These are phyloP conservation scores for Microctenopoma lineatum DNA, from an alignment of 2,797 vertebrate genomes.

Conservation along the genomic window DNA sequence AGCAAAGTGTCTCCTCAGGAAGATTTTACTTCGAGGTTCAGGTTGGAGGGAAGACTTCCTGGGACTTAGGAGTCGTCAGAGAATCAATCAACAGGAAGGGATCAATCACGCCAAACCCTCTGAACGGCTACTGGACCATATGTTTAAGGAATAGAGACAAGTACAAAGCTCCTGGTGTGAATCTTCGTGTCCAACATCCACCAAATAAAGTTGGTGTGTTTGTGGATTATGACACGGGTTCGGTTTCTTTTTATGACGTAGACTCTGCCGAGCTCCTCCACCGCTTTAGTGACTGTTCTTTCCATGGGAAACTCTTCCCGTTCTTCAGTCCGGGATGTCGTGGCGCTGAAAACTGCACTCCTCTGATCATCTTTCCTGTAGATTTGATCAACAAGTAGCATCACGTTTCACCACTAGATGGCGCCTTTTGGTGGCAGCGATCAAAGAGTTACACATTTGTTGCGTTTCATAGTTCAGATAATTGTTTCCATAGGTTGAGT, in stretches of 20 bases:
- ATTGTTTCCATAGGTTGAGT: too few species aligned
- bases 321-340: slow-evolving; percentile 35
- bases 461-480: too few species aligned
- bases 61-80: slow-evolving; percentile 50
- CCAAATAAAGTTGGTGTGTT: slow-evolving; percentile 43
- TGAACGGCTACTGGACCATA: slow-evolving; percentile 35
- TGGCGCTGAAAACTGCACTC: slow-evolving; percentile 8
- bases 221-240: slow-evolving; percentile 34
- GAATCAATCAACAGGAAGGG: slow-evolving; percentile 34
- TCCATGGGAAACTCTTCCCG: slow-evolving; percentile 40
- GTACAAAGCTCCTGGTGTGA: not conserved
- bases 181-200: not conserved
- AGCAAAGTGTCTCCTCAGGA: slow-evolving; percentile 38
- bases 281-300: slow-evolving; percentile 27
- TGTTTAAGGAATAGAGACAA: slow-evolving; percentile 1
- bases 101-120: fast-evolving
- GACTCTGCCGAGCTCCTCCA: slow-evolving; percentile 40
- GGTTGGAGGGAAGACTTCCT: slow-evolving; percentile 44
- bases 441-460: too few species aligned
- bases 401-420: not conserved
- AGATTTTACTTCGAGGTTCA: slow-evolving; percentile 50
- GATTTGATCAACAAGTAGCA: not conserved
- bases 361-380: slow-evolving; percentile 40
- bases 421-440: not conserved
- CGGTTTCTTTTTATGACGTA: slow-evolving; percentile 24